These are phyloP conservation scores for Rhegmatorhina hoffmannsi DNA, from an alignment of 2,113 vertebrate genomes.

Conservation along the genomic window DNA sequence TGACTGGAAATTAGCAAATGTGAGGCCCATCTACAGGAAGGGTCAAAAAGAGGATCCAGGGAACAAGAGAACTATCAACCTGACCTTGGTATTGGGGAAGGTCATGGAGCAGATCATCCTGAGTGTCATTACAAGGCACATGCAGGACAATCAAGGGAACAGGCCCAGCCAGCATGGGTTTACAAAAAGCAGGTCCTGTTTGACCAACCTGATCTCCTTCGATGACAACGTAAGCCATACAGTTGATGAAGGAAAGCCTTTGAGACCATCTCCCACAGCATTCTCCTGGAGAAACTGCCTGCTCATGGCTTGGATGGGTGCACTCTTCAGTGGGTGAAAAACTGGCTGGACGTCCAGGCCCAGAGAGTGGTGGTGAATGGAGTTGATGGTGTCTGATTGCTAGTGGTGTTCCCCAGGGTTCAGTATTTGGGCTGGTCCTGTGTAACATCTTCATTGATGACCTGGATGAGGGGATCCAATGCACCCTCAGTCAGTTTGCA, in stretches of 20 bases:
- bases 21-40: background rate
- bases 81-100: background rate
- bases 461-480: background rate
- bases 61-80: background rate
- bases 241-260: background rate
- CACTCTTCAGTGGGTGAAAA: background rate
- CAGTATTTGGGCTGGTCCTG: background rate
- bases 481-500: background rate
- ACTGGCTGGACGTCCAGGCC: background rate
- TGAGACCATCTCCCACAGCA: background rate
- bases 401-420: background rate
- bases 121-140: background rate
- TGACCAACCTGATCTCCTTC: background rate
- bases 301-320: background rate
- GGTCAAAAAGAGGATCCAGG: background rate
- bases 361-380: background rate
- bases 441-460: background rate
- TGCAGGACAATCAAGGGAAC: background rate
- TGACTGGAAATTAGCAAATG: background rate
- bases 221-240: fast-evolving
- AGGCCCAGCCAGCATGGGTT: background rate
- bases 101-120: background rate
- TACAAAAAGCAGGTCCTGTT: background rate
- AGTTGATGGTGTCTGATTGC: background rate
- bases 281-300: background rate